Conservation (phyloP, 2,797 vertebrate genomes). For the Artibeus jamaicensis region DNA sequence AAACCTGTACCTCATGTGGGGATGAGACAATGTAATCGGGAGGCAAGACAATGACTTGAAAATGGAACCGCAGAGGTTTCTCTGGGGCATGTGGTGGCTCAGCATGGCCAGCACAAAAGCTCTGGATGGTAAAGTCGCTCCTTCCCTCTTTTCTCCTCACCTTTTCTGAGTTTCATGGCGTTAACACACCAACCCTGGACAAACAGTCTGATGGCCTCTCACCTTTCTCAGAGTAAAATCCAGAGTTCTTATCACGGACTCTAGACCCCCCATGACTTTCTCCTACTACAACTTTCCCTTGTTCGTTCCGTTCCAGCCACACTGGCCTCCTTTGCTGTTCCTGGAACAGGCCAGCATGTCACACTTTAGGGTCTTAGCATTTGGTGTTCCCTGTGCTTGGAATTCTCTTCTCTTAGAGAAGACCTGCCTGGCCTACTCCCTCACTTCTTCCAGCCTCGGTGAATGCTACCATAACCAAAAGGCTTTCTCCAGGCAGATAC, state of each 20-base stretch:
- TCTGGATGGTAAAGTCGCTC: not conserved
- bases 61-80: not conserved
- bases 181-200: not conserved
- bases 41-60: not conserved
- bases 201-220: not conserved
- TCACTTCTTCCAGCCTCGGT: not conserved
- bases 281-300: not conserved
- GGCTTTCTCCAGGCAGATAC: not conserved
- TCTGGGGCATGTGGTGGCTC: not conserved
- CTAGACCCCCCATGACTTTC: not conserved
- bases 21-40: not conserved
- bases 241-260: not conserved
- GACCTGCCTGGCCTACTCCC: not conserved
- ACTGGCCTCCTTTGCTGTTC: not conserved
- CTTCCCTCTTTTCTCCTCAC: not conserved
- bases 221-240: not conserved
- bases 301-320: not conserved
- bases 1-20: not conserved
- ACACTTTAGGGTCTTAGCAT: not conserved
- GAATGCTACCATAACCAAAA: not conserved
- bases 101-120: not conserved
- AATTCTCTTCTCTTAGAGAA: not conserved
- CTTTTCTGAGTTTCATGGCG: not conserved
- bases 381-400: not conserved
- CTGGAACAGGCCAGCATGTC: accelerated